Base-by-base conservation (phyloP, 2,888 invertebrate species). In the Synanthedon vespiformis region DNA sequence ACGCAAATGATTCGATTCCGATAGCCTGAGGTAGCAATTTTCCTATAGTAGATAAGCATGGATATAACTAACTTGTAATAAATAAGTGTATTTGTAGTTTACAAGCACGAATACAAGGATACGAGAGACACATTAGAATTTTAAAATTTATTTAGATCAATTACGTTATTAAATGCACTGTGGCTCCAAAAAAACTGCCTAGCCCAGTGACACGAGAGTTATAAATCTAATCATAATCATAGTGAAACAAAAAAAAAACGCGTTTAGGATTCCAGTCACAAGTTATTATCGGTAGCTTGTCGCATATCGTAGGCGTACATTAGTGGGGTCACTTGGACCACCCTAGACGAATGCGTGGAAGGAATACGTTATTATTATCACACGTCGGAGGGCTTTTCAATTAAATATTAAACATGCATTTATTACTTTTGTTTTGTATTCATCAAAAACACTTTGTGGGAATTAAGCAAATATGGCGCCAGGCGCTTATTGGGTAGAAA, bases 1-100 rank as follows among this genome's bases (percentile, higher is more conserved):
- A 72, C 70, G 72, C 70, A 61, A 68, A 63, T 64, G 59, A 65
- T 65, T 64, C 64, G 62, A 64, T 70, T 70, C 61, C 65, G 73
- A 76, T 77, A 77, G 78, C 75, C 70, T 61, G 67, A 71, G 73
- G 79, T 72, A 71, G 75, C 75, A 84, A 82, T 83, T 85, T 82
- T 77, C 77, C 69, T 71, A 65, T 72, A 74, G 71, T 34, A 34
- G 34, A 34, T 34, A 34, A 34, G 34, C 34, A 34, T 34, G 34
- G 34, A 34, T 34, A 34, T 34, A 34, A 34, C 34, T 34, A 34
- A 34, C 34, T 34, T 8, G 34, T 34, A 34, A 34, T 34, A 34
- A 34, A 34, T 34, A 34, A 34, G 34, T 34, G 34, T 34, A 34
- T 34, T 34, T 34, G 34, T 34, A 34, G 34, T 34, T 34, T 34